A percentile compares a stretch with the other conserved stretches of the same genome.
Conservation (phyloP, 2,888 invertebrate species). For the Oasisia sp. region DNA sequence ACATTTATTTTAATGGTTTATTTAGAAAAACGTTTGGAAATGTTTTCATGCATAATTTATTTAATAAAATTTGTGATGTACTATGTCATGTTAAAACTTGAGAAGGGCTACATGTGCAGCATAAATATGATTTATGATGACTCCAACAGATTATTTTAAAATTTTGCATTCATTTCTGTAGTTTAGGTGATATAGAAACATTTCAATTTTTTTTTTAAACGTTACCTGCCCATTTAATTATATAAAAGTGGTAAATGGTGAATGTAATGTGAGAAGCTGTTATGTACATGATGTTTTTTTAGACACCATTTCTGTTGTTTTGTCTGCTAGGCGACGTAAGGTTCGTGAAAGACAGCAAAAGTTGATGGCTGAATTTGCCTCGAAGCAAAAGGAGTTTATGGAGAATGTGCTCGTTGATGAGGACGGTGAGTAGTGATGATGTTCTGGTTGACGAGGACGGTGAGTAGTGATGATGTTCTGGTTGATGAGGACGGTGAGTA, state of each 20-base stretch:
- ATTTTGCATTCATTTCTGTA: no score
- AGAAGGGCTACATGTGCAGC: no score
- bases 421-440: not conserved
- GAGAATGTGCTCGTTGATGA: conserved; percentile 69
- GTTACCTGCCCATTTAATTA: no score
- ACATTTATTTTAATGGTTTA: no score
- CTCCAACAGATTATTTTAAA: no score
- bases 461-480: conserved; percentile 49
- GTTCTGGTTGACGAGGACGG: conserved; percentile 23
- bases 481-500: conserved; percentile 25
- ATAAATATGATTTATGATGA: no score
- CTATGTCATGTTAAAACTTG: no score
- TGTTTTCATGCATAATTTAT: no score
- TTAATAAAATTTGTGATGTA: no score
- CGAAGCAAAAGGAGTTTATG: conserved; percentile 90
- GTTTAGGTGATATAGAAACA: no score
- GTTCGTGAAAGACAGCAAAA: conserved; percentile 87
- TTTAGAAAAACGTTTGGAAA: no score
- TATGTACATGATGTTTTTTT: conserved; percentile 20
- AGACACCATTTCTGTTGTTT: conserved; percentile 8
- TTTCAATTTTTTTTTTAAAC: no score
- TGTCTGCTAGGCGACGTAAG: conserved; percentile 63
- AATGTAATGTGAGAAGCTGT: not conserved
- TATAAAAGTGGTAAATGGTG: not conserved
- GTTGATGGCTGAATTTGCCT: conserved; percentile 92